phyloP scores from a whole-genome alignment of 2,113 vertebrate genomes.

The Colius striatus region DNA sequence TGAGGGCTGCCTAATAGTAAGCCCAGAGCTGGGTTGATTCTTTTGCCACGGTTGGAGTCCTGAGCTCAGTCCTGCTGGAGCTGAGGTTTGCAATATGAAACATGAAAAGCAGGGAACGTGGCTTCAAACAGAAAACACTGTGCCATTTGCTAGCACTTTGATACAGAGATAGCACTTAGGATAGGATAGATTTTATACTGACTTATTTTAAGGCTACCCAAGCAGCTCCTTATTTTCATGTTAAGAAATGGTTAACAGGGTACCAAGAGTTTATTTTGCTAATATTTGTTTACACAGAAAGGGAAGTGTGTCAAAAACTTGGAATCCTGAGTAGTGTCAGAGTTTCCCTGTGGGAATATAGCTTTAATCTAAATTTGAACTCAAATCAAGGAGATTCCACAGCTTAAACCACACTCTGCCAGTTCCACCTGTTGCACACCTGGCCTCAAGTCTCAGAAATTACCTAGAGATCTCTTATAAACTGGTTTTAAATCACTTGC shows the following conservation, averaged over 20 bases:
- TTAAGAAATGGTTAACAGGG: conserved; percentile 33
- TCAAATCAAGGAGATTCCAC: conserved; percentile 9
- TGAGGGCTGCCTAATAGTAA: neutral
- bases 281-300: conserved; percentile 54
- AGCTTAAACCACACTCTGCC: neutral
- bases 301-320: conserved; percentile 12
- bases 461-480: neutral
- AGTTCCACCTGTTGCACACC: neutral
- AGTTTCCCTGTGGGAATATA: conserved; percentile 5
- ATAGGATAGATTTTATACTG: conserved; percentile 23
- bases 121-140: neutral
- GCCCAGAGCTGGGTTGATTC: neutral
- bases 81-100: neutral
- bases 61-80: neutral
- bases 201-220: neutral
- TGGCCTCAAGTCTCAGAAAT: neutral
- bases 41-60: accelerated
- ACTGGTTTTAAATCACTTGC: neutral
- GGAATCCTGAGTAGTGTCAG: neutral
- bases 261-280: conserved; percentile 55
- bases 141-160: conserved; percentile 18
- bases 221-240: conserved; percentile 19
- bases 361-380: neutral
- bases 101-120: neutral
- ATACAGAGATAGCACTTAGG: neutral